Evolutionary conservation across 2,888 invertebrate genomes (phyloP).

Genomic region (Clepsis dumicolana): DNA sequence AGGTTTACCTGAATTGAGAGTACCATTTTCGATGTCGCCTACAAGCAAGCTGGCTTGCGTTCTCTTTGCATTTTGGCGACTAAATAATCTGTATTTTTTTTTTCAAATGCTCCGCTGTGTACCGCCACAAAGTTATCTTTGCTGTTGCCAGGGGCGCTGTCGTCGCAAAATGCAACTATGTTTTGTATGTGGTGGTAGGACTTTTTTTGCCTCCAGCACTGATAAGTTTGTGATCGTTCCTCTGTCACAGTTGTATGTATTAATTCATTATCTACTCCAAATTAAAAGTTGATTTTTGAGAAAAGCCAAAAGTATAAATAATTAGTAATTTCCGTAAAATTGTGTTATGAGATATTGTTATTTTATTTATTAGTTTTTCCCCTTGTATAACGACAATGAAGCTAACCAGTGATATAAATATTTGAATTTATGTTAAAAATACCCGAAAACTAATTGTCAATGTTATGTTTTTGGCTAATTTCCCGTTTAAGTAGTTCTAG

Average conservation of each 20-base stretch:
- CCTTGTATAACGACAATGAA: neutral
- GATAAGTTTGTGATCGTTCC: neutral
- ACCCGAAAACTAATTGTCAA: neutral
- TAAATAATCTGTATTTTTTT: neutral
- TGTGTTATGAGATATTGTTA: neutral
- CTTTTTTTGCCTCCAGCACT: neutral
- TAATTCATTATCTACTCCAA: neutral
- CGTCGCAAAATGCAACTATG: neutral
- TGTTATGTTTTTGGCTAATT: constrained; percentile 1
- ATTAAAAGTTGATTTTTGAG: neutral
- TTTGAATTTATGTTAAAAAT: neutral
- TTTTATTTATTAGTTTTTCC: neutral
- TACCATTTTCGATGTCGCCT: neutral
- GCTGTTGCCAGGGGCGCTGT: neutral
- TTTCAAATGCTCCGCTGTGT: neutral
- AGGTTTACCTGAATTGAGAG: neutral
- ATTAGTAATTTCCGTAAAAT: neutral
- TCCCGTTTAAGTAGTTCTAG: constrained; percentile 1
- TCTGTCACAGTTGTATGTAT: neutral
- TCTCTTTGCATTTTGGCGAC: neutral
- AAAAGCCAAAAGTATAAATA: neutral
- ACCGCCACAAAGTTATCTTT: neutral
- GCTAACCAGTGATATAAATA: neutral
- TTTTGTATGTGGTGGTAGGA: neutral
- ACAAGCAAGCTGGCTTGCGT: constrained; percentile 6